Percentiles rank a stretch among this genome's conserved stretches.
Evolutionary conservation across 2,888 invertebrate species (phyloP).

Genomic region (Drepanosiphum platanoidis): DNA sequence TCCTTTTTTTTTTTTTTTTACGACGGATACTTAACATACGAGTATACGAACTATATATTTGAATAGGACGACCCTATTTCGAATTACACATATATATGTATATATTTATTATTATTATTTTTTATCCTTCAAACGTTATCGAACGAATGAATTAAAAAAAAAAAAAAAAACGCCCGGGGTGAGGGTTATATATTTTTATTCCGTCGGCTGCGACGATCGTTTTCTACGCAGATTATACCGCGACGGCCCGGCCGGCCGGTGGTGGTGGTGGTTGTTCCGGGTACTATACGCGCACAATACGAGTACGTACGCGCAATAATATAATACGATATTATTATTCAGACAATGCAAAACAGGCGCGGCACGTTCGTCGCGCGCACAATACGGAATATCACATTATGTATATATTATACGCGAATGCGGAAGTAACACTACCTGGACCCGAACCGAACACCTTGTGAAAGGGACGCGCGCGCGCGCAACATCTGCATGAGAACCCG

Average conservation of each 20-base stretch:
- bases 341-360: slow-evolving; percentile 61
- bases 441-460: slow-evolving; percentile 38
- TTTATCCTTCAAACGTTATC: slow-evolving; percentile 49
- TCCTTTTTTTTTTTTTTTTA: slow-evolving; percentile 7
- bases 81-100: not conserved
- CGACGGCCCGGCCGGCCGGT: not conserved
- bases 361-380: slow-evolving; percentile 46
- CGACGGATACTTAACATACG: not conserved
- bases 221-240: slow-evolving; percentile 51
- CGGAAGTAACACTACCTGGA: slow-evolving; percentile 52
- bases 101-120: slow-evolving; percentile 34
- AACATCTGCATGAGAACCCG: slow-evolving; percentile 61
- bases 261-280: too few relatives aligned
- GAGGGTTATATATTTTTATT: slow-evolving; percentile 11
- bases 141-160: slow-evolving; percentile 51
- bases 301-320: not conserved
- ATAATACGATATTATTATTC: slow-evolving; percentile 51
- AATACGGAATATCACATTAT: not conserved
- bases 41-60: slow-evolving; percentile 23
- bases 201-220: slow-evolving; percentile 16
- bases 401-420: slow-evolving; percentile 9
- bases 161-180: slow-evolving; percentile 35
- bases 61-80: slow-evolving; percentile 49
- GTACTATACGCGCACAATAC: too few relatives aligned
- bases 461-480: slow-evolving; percentile 10